These are phyloP conservation scores for Amphibalanus amphitrite DNA, from an alignment of 1,140 invertebrate species.

Conservation along the genomic window DNA sequence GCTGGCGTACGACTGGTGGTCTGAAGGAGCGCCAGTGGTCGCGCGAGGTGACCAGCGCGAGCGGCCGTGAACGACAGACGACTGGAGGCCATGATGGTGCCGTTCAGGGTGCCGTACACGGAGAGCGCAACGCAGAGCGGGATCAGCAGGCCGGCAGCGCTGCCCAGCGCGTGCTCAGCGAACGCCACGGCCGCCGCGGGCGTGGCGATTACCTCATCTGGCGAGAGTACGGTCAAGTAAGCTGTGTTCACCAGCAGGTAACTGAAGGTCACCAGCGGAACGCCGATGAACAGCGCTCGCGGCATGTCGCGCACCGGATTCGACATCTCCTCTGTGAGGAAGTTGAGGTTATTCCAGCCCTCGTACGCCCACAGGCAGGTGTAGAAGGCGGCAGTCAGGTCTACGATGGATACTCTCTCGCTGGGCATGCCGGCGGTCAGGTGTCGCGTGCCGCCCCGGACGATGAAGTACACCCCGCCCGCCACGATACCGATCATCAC, in stretches of 20 bases:
- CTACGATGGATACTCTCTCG: conserved; percentile 7
- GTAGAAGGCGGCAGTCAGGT: conserved; percentile 66
- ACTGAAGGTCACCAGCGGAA: conserved; percentile 65
- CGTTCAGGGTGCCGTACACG: conserved; percentile 41
- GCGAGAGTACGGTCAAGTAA: conserved; percentile 65
- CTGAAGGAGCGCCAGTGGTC: conserved; percentile 31
- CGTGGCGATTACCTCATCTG: conserved; percentile 32
- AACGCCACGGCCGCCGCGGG: conserved; percentile 41
- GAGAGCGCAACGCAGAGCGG: conserved; percentile 41
- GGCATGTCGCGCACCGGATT: conserved; percentile 69
- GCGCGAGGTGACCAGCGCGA: conserved; percentile 33
- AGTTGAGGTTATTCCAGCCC: conserved; percentile 87
- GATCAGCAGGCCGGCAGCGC: conserved; percentile 36
- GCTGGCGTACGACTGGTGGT: conserved; percentile 29
- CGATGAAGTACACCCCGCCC: conserved; percentile 49
- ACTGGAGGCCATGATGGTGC: conserved; percentile 39
- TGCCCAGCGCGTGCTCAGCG: conserved; percentile 30
- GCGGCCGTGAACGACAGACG: conserved; percentile 27
- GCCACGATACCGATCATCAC: conserved; percentile 66
- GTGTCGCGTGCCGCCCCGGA: background rate
- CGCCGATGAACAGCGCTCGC: conserved; percentile 67
- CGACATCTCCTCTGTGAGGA: conserved; percentile 83
- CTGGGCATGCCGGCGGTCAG: background rate
- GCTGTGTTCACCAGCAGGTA: conserved; percentile 77
- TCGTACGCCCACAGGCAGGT: conserved; percentile 93